A percentile compares a stretch with the other conserved stretches of the same genome.
Conservation (phyloP, 1,140 invertebrate species). For the Adelges cooleyi region DNA sequence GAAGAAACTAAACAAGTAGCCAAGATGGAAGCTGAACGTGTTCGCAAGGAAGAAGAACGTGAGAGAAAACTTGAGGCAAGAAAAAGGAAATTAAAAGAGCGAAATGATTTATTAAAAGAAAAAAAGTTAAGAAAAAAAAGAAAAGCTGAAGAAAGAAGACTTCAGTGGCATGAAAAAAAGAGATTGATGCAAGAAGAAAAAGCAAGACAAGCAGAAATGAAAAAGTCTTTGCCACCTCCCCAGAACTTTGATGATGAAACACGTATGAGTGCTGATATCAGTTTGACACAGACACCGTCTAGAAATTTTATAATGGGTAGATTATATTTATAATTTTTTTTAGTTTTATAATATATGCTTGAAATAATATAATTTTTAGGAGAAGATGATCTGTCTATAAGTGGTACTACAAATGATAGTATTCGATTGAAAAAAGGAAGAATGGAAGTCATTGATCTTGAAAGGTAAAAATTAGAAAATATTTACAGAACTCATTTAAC, state of each 20-base stretch:
- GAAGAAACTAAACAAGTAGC: constrained; percentile 30
- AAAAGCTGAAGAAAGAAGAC: constrained; percentile 33
- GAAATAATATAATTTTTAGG: neutral
- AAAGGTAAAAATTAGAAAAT: constrained; percentile 40
- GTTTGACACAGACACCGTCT: constrained; percentile 37
- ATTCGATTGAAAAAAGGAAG: constrained; percentile 54
- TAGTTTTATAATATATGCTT: neutral
- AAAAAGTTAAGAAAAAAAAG: constrained; percentile 30
- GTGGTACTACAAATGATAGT: constrained; percentile 52
- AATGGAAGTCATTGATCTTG: constrained; percentile 60
- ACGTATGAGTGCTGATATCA: constrained; percentile 66
- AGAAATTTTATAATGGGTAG: constrained; percentile 28
- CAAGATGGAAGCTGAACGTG: constrained; percentile 31
- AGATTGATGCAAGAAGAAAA: constrained; percentile 30
- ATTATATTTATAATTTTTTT: neutral
- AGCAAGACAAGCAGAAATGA: constrained; percentile 31
- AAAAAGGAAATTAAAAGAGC: constrained; percentile 30
- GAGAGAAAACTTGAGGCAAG: constrained; percentile 32
- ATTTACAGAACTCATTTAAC: constrained; percentile 28
- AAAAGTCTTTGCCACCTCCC: constrained; percentile 35
- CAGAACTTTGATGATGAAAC: constrained; percentile 74
- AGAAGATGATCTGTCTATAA: constrained; percentile 50
- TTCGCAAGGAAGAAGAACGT: constrained; percentile 31
- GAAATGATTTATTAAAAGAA: constrained; percentile 31
- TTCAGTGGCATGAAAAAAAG: constrained; percentile 30